phyloP scores from a whole-genome alignment of 2,888 invertebrate species.

The Andrena trimmerana region DNA sequence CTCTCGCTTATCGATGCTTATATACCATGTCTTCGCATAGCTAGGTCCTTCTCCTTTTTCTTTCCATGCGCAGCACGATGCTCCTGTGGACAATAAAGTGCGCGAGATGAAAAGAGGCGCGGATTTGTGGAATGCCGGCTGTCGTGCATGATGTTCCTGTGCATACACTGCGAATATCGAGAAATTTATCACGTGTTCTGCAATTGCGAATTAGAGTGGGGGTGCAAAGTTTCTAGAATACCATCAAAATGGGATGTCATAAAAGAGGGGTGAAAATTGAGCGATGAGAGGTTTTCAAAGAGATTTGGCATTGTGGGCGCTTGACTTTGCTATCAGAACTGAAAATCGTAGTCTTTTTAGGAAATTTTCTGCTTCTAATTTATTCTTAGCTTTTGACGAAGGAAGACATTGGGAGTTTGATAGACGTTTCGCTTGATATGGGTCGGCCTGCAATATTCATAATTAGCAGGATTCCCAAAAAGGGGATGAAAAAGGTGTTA shows the following conservation, averaged over 20 bases:
- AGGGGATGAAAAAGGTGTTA: too few relatives aligned
- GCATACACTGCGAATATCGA: constrained; percentile 13
- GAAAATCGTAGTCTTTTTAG: neutral
- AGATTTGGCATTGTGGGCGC: neutral
- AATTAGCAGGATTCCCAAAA: too few relatives aligned
- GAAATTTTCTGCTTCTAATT: too few relatives aligned
- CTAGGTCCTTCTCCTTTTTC: constrained; percentile 13
- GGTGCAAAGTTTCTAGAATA: neutral
- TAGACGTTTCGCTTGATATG: too few relatives aligned
- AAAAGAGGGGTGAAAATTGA: neutral
- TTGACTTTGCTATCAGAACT: neutral
- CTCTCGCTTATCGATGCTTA: constrained; percentile 58
- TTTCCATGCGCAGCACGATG: neutral
- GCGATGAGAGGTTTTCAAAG: neutral
- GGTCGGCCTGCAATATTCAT: too few relatives aligned
- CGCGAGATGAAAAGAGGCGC: constrained; percentile 30
- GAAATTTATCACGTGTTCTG: constrained; percentile 9
- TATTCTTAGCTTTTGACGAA: too few relatives aligned
- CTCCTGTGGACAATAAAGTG: constrained; percentile 35
- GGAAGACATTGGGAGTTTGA: too few relatives aligned
- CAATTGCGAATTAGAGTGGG: constrained; percentile 29
- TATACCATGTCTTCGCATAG: constrained; percentile 42
- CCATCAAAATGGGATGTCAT: neutral
- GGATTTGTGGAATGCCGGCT: constrained; percentile 35
- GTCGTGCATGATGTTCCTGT: neutral